A percentile compares a stretch with the other conserved stretches of the same genome.
Conservation (phyloP, 1,140 invertebrate genomes). For the Arion vulgaris region DNA sequence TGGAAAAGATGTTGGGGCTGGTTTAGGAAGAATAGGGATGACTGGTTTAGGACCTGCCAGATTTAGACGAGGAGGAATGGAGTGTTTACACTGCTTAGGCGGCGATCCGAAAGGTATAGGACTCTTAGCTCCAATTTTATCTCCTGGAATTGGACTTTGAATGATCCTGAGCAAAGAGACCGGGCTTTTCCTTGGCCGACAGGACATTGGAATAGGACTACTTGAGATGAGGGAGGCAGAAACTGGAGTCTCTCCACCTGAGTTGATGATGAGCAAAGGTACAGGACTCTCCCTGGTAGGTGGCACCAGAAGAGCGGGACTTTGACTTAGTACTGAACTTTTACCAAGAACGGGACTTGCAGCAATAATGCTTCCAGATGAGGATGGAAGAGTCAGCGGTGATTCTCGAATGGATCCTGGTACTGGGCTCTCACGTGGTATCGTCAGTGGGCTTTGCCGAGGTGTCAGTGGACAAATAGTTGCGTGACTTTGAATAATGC, state of each 20-base stretch:
- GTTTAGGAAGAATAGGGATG: constrained; percentile 28
- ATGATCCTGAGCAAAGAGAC: constrained; percentile 7
- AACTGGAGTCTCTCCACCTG: neutral
- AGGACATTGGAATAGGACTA: constrained; percentile 26
- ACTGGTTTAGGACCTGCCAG: constrained; percentile 34
- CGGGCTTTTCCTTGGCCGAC: constrained; percentile 31
- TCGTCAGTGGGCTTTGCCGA: constrained; percentile 24
- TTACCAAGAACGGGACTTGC: constrained; percentile 5
- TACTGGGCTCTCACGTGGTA: constrained; percentile 22
- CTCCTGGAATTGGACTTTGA: neutral
- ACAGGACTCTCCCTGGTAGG: constrained; percentile 30
- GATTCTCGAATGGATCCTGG: constrained; percentile 9
- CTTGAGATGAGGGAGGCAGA: neutral
- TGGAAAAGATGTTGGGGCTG: neutral
- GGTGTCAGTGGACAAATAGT: constrained; percentile 36
- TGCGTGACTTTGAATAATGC: constrained; percentile 45
- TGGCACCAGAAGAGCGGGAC: constrained; percentile 19
- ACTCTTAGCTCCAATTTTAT: constrained; percentile 18
- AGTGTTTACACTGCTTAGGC: constrained; percentile 32
- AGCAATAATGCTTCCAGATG: neutral
- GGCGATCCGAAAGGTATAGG: constrained; percentile 31
- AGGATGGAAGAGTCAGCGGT: neutral
- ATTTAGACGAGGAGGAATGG: constrained; percentile 17
- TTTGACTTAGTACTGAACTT: constrained; percentile 20
- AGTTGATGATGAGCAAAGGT: constrained; percentile 25